These are phyloP conservation scores for Frankliniella intonsa DNA, from an alignment of 2,888 invertebrate species.

Conservation along the genomic window DNA sequence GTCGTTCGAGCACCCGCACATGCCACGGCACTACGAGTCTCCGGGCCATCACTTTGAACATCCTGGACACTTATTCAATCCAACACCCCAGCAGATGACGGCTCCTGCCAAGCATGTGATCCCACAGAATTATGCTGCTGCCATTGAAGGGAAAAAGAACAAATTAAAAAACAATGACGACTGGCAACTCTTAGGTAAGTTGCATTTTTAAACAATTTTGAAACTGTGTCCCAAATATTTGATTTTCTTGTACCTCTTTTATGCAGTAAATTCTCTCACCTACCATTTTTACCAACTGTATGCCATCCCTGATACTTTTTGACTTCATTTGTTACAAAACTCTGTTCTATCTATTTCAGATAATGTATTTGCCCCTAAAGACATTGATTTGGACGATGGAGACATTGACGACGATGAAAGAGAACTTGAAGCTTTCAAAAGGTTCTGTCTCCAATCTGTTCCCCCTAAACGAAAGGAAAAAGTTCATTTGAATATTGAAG, in stretches of 20 bases:
- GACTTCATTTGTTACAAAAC: constrained; percentile 16
- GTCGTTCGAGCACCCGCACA: background rate
- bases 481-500: constrained; percentile 73
- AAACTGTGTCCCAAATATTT: background rate
- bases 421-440: constrained; percentile 81
- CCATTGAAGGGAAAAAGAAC: constrained; percentile 39
- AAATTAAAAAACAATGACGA: constrained; percentile 39
- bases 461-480: constrained; percentile 71
- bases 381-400: constrained; percentile 69
- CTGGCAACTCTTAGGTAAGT: constrained; percentile 39
- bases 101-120: background rate
- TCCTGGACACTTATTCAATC: background rate
- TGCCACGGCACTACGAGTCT: background rate
- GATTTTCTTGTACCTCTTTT: background rate
- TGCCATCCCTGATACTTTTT: background rate
- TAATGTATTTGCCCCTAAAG: constrained; percentile 77
- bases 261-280: background rate
- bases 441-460: constrained; percentile 78
- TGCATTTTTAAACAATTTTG: too few species aligned
- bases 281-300: background rate
- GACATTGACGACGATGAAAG: constrained; percentile 73
- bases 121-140: constrained; percentile 29
- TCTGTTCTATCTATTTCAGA: constrained; percentile 40
- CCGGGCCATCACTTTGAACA: background rate
- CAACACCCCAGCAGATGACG: background rate